Base-by-base conservation (phyloP, 2,113 vertebrate genomes). In the Clinocottus analis region DNA sequence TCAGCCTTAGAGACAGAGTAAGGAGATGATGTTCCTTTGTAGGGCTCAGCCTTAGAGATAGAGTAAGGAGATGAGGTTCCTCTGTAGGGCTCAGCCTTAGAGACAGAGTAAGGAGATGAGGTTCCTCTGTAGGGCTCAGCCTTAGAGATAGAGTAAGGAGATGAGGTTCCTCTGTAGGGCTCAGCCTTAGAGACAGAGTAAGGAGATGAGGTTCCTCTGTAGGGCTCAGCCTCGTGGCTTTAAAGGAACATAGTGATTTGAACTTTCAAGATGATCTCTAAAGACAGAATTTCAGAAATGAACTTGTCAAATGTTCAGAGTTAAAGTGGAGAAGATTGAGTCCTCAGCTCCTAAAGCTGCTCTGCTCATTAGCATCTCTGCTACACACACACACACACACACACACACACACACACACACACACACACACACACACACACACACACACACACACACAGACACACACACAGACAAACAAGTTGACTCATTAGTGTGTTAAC, bases 291-390 rank as follows among this genome's bases (percentile, higher is more conserved):
- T 7, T 12, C 25, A 3, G 53, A 71, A 63, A 74, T 51, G 23
- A 74, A 67, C 47, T 74, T 53, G 16, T 74, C 35, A 49, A 53
- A 56, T 45, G 0, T 78, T 80, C 49, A 68, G 33, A 59, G 67
- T 60, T 37, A 66, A 77, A 68, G 7, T 16, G 72, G 2, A 83
- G 76, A 73, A 72, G 82, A 84, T 72, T 87, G 80, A 90, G 81
- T 74, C 58, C 14, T 87, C 72, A 74, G 64, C 72, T 29, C 47
- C 35, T 56, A 60, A 78, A 75, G 86, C 76, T 58, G 70, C 59
- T 67, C 8, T 4, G 53, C 71, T 87, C 87, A 87, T 86, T 88
- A 77, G 13, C 84, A 85, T 79, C 55, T 66, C 41, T 5, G 66
- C 85, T 68, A 55, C 13, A 31, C 41, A 63, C 58, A 75, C 23